Conservation (phyloP, 2,113 vertebrate species). For the Cryptotis parvus region DNA sequence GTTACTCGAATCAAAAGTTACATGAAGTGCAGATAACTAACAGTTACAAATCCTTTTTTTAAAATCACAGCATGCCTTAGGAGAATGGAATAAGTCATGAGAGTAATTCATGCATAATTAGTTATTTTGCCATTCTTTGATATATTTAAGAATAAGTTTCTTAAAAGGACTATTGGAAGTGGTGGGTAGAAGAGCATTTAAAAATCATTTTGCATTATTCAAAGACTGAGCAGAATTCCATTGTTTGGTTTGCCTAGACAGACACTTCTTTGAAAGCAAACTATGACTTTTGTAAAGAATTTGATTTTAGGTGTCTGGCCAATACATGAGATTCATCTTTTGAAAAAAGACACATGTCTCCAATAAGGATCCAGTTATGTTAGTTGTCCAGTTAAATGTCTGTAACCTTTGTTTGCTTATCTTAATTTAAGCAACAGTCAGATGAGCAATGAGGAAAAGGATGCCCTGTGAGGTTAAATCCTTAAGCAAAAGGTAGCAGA, state of each 20-base stretch:
- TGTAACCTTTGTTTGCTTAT: not conserved
- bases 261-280: constrained; percentile 31
- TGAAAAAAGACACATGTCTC: not conserved
- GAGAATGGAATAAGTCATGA: constrained; percentile 68
- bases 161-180: constrained; percentile 27
- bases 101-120: constrained; percentile 71
- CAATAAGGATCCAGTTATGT: not conserved
- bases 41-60: constrained; percentile 73
- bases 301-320: constrained; percentile 19
- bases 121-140: constrained; percentile 68
- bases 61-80: constrained; percentile 55
- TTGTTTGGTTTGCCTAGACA: constrained; percentile 1
- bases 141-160: constrained; percentile 61
- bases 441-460: not conserved
- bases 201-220: constrained; percentile 31
- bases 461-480: not conserved
- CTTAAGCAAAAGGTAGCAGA: not conserved
- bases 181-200: not conserved
- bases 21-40: constrained; percentile 77
- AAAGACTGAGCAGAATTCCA: constrained; percentile 5
- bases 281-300: not conserved
- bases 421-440: not conserved
- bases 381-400: not conserved
- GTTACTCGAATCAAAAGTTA: constrained; percentile 82
- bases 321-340: not conserved